Evolutionary conservation across 2,888 invertebrate genomes (phyloP).

Genomic region (Mycogona germanica): DNA sequence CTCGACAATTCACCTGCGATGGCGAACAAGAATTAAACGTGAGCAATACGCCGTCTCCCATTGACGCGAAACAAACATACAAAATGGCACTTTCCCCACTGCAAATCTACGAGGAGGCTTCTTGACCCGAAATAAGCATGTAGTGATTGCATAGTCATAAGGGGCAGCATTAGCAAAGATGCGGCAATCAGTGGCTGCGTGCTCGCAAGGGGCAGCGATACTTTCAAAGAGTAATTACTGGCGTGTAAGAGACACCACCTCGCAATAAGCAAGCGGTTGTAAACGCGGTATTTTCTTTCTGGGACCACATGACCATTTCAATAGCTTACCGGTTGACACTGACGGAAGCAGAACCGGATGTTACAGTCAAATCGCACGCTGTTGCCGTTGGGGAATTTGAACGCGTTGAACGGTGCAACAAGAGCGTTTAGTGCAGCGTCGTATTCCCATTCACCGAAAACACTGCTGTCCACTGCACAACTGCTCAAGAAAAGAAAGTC

Average conservation of each 20-base stretch:
- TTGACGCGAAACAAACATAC: too few species aligned
- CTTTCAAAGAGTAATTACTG: background rate
- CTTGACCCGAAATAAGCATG: too few species aligned
- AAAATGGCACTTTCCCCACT: too few species aligned
- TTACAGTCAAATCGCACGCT: conserved; percentile 92
- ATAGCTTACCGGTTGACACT: conserved; percentile 73
- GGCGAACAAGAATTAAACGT: conserved; percentile 20
- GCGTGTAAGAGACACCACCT: too few species aligned
- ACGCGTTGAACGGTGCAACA: conserved; percentile 80
- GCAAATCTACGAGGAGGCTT: too few species aligned
- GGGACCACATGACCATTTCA: background rate
- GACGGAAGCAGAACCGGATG: conserved; percentile 86
- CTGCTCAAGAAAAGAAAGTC: conserved; percentile 39
- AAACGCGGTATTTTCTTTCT: background rate
- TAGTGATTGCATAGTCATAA: too few species aligned
- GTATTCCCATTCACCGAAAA: conserved; percentile 88
- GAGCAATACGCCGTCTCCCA: too few species aligned
- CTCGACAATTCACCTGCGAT: conserved; percentile 71
- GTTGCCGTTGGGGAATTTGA: conserved; percentile 89
- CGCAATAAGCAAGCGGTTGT: background rate
- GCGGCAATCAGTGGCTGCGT: too few species aligned
- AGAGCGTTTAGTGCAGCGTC: conserved; percentile 67
- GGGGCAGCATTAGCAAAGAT: too few species aligned
- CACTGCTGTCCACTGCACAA: conserved; percentile 81
- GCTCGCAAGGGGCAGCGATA: conserved; percentile 9